phyloP scores from a whole-genome alignment of 2,888 invertebrate species.

The Ochropleura leucogaster region DNA sequence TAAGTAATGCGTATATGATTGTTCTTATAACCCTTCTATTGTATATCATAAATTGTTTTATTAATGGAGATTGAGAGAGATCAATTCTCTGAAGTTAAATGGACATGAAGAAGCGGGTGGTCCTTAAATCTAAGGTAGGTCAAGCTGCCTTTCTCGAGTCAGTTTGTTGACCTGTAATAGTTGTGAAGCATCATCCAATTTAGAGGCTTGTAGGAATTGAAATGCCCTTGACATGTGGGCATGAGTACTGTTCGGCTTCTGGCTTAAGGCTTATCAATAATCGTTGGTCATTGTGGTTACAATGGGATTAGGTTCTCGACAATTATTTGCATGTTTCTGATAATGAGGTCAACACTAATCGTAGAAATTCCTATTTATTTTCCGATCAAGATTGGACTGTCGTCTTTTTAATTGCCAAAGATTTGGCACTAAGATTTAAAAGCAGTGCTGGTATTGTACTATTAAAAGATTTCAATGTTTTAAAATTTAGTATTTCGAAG shows the following conservation, averaged over 20 bases:
- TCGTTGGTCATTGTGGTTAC: slow-evolving; percentile 1
- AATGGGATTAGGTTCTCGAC: not conserved
- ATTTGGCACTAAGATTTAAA: not conserved
- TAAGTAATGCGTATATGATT: slow-evolving; percentile 8
- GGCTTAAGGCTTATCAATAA: slow-evolving; percentile 26
- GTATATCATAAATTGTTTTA: slow-evolving; percentile 12
- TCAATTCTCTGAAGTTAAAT: slow-evolving; percentile 17
- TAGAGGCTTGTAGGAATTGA: slow-evolving; percentile 29
- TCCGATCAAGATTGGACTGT: not conserved
- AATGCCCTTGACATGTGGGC: slow-evolving; percentile 39
- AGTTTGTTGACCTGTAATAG: slow-evolving; percentile 25
- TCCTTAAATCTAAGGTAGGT: slow-evolving; percentile 15
- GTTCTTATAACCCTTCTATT: slow-evolving; percentile 3
- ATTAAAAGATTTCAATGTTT: not conserved
- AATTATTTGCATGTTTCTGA: slow-evolving; percentile 3
- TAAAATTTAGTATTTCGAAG: not conserved
- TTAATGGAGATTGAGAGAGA: slow-evolving; percentile 1
- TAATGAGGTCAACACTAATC: not conserved
- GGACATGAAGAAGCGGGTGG: slow-evolving; percentile 24
- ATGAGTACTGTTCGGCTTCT: slow-evolving; percentile 35
- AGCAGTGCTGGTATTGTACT: not conserved
- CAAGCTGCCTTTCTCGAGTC: not conserved
- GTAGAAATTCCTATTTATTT: not conserved
- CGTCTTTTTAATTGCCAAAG: not conserved
- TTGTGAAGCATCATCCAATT: slow-evolving; percentile 41